These are phyloP conservation scores for Epinephelus awoara DNA, from an alignment of 2,797 vertebrate genomes.

Conservation along the genomic window DNA sequence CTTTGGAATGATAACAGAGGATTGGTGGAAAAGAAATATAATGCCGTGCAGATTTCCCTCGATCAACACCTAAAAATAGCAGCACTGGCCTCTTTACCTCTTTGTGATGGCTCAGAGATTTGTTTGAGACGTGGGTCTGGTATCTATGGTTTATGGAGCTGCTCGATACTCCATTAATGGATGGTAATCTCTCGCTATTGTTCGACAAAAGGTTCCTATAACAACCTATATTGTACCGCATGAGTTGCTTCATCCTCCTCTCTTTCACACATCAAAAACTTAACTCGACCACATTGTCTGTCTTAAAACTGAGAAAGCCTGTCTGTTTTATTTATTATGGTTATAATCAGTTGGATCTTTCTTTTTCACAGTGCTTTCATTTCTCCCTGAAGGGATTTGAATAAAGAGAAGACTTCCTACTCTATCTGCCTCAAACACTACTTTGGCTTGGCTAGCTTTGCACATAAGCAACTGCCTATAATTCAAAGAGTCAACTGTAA, in stretches of 20 bases:
- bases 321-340: conserved; percentile 58
- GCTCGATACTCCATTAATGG: conserved; percentile 62
- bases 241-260: conserved; percentile 20
- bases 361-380: conserved; percentile 53
- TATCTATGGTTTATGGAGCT: conserved; percentile 49
- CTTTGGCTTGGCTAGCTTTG: conserved; percentile 51
- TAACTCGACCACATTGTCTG: conserved; percentile 24
- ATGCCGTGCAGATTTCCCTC: conserved; percentile 57
- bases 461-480: conserved; percentile 42
- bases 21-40: conserved; percentile 64
- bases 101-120: conserved; percentile 61
- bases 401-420: conserved; percentile 50
- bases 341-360: conserved; percentile 57
- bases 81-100: conserved; percentile 71
- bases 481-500: conserved; percentile 55
- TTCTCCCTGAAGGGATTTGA: conserved; percentile 61
- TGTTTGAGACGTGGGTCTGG: conserved; percentile 47
- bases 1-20: conserved; percentile 71
- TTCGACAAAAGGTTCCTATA: conserved; percentile 36
- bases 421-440: conserved; percentile 46
- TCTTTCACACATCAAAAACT: conserved; percentile 38
- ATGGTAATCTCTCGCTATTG: conserved; percentile 68
- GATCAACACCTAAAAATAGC: conserved; percentile 77
- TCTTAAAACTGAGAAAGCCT: conserved; percentile 39
- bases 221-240: conserved; percentile 29